Evolutionary conservation across 1,140 invertebrate genomes (phyloP), one percentile per base, ranked within the genome.

Genomic region (Trissolcus basalis): DNA sequence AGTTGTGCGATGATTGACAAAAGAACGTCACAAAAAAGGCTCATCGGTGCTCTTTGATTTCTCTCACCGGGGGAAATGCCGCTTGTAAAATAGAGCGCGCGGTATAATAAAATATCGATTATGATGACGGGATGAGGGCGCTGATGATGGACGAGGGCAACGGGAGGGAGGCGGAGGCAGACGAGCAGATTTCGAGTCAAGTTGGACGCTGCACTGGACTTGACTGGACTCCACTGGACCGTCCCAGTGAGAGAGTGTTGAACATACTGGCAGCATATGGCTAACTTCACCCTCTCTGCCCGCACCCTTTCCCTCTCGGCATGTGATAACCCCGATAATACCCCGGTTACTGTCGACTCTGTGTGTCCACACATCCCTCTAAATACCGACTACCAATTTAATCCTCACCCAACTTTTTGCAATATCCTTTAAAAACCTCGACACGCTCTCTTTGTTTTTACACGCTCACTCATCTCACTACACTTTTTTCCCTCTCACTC

Each of bases 181-280:
- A 35, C 10, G 9, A n/a, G 36, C 9, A 27, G 19, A 27, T 27
- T 53, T 72, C 51, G 56, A 77, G 69, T 79, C 59, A 79, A 79
- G 36, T 55, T 45, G 73, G 56, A 79, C 19, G 19, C 80, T 76
- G 56, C 54, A 76, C 77, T 39, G 36, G 36, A 39, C 36, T n/a
- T 32, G 13, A 60, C 56, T 73, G 32, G 49, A 73, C 48, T 59
- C 27, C n/a, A 35, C 58, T 41, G 44, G 51, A 70, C 63, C 43
- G 12, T 79, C 80, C 77, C 80, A 71, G 79, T 80, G 80, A 82
- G 82, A 83, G 83, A 82, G 79, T 82, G 81, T 82, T 78, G 75
- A 83, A 84, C 81, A 85, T 83, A 83, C 83, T 80, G 84, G 81
- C 78, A 73, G 81, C 85, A 86, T 86, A 87, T 86, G 85, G 82